Base-by-base conservation (phyloP, 2,797 vertebrate species). In the Poeciliopsis paucimaculata region DNA sequence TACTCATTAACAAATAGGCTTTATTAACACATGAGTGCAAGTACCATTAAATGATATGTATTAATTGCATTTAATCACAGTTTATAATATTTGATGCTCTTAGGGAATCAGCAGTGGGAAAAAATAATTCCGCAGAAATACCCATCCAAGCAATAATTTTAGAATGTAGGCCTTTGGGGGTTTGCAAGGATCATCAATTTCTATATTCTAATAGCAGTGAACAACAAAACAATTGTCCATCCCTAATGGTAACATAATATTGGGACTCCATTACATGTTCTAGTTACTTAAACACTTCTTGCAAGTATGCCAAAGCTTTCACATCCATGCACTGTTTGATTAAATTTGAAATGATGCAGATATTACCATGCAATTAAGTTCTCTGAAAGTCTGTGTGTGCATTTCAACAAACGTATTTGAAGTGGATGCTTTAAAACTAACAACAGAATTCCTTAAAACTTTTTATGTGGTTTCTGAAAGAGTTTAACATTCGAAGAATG, bases 301-400 rank as follows among this genome's bases (percentile, higher is more conserved):
- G 2, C 64, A 84, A 20, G 53, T 31, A 60, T 36, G 45, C 41
- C 5, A 55, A 41, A 72, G 72, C 4, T 49, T 34, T 76, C 74
- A 77, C 11, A 73, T n/a, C 20, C 16, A 73, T 31, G 60, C 6
- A 57, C 71, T 26, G 77, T 81, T 85, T 43, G 64, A 53, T 9
- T 2, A 71, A 60, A 71, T 26, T 39, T 9, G 15, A 62, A 51
- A 18, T 49, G 11, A 62, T 53, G 16, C 31, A 41, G 13, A 45
- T 4, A 77, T 39, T n/a, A 60, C 45, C 15, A 57, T 34, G 47
- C 28, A 45, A 34, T 31, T 28, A 45, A 31, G 15, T 26, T 57
- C 7, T 41, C 57, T 1, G 36, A 75, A 71, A 46, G 15, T 28
- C 26, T 45, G 12, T 28, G 43, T 1, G 23, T 45, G 26, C 26